Evolutionary conservation across 2,113 vertebrate genomes (phyloP), one percentile per base, ranked within the genome.

Genomic region (Galbula dea): DNA sequence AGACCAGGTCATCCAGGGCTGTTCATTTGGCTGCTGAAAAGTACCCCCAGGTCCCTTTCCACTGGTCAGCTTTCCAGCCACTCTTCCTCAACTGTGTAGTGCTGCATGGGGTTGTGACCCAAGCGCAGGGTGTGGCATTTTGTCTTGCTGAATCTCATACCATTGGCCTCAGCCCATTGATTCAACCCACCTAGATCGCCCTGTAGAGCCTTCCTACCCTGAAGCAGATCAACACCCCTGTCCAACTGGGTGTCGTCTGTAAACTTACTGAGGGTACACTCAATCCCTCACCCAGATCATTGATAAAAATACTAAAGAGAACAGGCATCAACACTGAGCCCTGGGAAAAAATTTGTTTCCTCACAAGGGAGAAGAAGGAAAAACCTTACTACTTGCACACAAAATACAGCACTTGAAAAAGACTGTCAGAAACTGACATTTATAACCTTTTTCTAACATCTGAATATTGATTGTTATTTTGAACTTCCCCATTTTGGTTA

Each of bases 261-360:
- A 36, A 26, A 77, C 3, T 16, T 43, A 37, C 17, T 71, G n/a
- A 62, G 8, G 4, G 5, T 14, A 5, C 10, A 17, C 17, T 18
- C 3, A 2, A 52, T 39, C 0, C 0, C 0, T 46, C 12, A 1
- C 26, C 9, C 11, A 83, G 12, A 48, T 26, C 3, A 32, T 0
- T 54, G 37, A 51, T 22, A 75, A 59, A 67, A 3, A 32, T 12
- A 49, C 9, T 52, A 36, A 75, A 69, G 3, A 74, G 5, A 54
- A 75, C 12, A 24, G 34, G 2, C 4, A 12, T 4, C 11, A n/a
- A 0, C 20, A 68, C 13, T 15, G 2, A 83, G 16, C 17, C 14
- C 9, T 10, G 4, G 4, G 15, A 11, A 51, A 89, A 46, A 39
- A 10, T 72, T 54, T 62, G 9, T 36, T 84, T 90, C 19, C 6